Conservation (phyloP, 2,113 vertebrate species). For the Pavo muticus region DNA sequence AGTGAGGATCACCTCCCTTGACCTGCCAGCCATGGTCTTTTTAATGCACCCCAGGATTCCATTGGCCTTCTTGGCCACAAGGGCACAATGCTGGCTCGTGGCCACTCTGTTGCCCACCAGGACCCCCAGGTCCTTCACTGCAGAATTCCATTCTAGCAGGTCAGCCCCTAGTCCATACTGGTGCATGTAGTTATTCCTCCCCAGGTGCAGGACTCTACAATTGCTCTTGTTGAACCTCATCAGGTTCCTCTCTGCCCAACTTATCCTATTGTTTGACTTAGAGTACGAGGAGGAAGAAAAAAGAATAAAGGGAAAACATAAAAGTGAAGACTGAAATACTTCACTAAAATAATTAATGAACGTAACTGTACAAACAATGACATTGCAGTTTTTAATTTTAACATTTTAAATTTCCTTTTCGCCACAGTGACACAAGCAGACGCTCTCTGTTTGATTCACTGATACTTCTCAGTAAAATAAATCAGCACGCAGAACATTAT, state of each 20-base stretch:
- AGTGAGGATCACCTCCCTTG: too few relatives aligned
- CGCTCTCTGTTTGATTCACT: neutral
- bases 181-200: too few relatives aligned
- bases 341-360: constrained; percentile 3
- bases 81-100: too few relatives aligned
- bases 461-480: neutral
- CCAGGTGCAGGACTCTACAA: too few relatives aligned
- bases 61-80: too few relatives aligned
- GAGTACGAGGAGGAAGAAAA: neutral
- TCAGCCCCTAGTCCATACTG: too few relatives aligned
- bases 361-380: neutral
- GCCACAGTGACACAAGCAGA: neutral
- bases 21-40: too few relatives aligned
- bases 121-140: too few relatives aligned
- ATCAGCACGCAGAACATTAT: neutral
- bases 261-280: neutral
- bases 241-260: neutral
- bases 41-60: too few relatives aligned
- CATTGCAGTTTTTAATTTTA: neutral
- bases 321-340: neutral
- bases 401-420: neutral
- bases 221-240: too few relatives aligned
- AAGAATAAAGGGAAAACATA: neutral
- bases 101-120: too few relatives aligned
- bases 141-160: too few relatives aligned